Evolutionary conservation across 2,797 vertebrate species (phyloP).

Genomic region (Aeoliscus strigatus): DNA sequence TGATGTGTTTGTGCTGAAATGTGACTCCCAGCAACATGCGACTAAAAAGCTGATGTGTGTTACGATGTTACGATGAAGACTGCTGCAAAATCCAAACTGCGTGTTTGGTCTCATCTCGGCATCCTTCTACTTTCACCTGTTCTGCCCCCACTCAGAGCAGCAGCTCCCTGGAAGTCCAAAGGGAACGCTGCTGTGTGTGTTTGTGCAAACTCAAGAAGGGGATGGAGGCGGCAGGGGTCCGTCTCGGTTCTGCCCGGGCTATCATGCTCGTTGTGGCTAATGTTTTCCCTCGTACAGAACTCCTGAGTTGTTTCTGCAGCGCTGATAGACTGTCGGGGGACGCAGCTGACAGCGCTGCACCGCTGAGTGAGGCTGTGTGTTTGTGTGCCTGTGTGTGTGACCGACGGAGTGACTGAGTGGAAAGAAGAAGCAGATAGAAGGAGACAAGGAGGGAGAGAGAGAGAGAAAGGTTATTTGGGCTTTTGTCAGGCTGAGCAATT

Average conservation of each 20-base stretch:
- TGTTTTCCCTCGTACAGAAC: conserved; percentile 60
- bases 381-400: conserved; percentile 27
- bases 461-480: conserved; percentile 43
- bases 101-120: no score
- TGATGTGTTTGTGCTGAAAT: conserved; percentile 47
- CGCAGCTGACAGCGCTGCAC: conserved; percentile 62
- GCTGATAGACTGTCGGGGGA: conserved; percentile 64
- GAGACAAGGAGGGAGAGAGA: conserved; percentile 11
- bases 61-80: no score
- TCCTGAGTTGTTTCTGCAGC: conserved; percentile 60
- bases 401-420: conserved; percentile 48
- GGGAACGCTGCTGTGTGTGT: conserved; percentile 17
- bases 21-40: conserved; percentile 24
- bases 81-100: no score
- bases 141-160: conserved; percentile 11
- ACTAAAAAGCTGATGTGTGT: no score
- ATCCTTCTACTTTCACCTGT: no score
- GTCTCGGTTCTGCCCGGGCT: conserved; percentile 44
- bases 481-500: no score
- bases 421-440: conserved; percentile 32
- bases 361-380: conserved; percentile 37
- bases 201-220: neutral
- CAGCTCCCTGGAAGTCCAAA: conserved; percentile 28
- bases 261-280: conserved; percentile 52
- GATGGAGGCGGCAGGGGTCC: conserved; percentile 13